Conservation (phyloP, 2,888 invertebrate genomes). For the Lasioglossum villosulum region DNA sequence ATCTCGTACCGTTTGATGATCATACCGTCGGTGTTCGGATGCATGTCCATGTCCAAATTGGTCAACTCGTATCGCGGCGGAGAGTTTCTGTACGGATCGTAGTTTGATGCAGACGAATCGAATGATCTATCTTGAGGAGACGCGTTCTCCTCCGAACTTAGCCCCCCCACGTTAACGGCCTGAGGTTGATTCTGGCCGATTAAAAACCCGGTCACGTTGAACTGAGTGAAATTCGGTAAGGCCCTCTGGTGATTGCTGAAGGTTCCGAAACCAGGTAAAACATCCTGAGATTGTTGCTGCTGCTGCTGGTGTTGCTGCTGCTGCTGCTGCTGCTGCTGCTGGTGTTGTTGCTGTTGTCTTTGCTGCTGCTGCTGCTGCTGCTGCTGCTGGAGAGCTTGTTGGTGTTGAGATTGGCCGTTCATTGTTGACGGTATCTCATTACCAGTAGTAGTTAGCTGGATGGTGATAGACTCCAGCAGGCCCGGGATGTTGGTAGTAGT, state of each 20-base stretch:
- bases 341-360: slow-evolving; percentile 85
- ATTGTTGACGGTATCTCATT: slow-evolving; percentile 84
- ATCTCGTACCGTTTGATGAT: slow-evolving; percentile 71
- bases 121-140: slow-evolving; percentile 85
- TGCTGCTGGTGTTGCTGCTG: slow-evolving; percentile 85
- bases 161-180: slow-evolving; percentile 93
- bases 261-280: slow-evolving; percentile 80
- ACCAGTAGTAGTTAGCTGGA: slow-evolving; percentile 93
- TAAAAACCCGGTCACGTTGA: slow-evolving; percentile 86
- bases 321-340: too few species aligned
- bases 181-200: slow-evolving; percentile 86
- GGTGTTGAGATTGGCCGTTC: slow-evolving; percentile 83
- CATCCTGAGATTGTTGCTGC: slow-evolving; percentile 81
- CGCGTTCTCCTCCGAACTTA: slow-evolving; percentile 86
- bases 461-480: slow-evolving; percentile 83
- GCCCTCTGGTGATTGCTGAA: slow-evolving; percentile 84
- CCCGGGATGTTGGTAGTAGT: slow-evolving; percentile 86
- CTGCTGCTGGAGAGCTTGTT: slow-evolving; percentile 84
- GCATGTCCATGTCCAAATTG: slow-evolving; percentile 58
- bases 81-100: slow-evolving; percentile 71
- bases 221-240: slow-evolving; percentile 89
- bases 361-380: slow-evolving; percentile 84
- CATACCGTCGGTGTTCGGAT: slow-evolving; percentile 68
- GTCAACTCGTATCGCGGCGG: slow-evolving; percentile 76
- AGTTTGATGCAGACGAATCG: slow-evolving; percentile 78